These are phyloP conservation scores for Magallana gigas DNA, from an alignment of 1,140 invertebrate species.

Conservation along the genomic window DNA sequence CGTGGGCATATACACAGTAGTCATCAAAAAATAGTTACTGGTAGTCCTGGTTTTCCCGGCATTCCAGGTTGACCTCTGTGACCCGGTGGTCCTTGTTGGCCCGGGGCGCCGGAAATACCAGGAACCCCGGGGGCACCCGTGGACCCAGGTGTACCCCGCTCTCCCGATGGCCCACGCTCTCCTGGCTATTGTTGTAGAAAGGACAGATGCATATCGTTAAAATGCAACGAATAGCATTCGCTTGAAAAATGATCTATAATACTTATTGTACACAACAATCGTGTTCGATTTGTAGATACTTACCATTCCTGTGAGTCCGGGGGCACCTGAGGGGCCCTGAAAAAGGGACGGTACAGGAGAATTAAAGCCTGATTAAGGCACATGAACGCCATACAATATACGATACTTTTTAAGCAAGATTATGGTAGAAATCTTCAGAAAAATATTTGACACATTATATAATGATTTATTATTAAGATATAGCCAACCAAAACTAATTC, in stretches of 20 bases:
- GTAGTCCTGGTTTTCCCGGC: conserved; percentile 75
- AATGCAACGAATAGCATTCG: not conserved
- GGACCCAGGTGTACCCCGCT: conserved; percentile 67
- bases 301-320: conserved; percentile 70
- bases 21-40: conserved; percentile 59
- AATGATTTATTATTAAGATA: too few species aligned
- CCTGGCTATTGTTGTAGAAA: conserved; percentile 64
- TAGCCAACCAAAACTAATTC: too few species aligned
- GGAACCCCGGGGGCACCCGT: conserved; percentile 71
- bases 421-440: too few species aligned
- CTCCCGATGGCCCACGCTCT: conserved; percentile 69
- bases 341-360: conserved; percentile 35
- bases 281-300: conserved; percentile 30
- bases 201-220: not conserved
- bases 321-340: conserved; percentile 69
- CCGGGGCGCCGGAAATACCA: conserved; percentile 70
- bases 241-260: not conserved
- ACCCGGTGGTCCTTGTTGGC: conserved; percentile 68
- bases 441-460: too few species aligned
- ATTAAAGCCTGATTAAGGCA: not conserved
- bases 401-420: too few species aligned
- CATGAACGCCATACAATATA: too few species aligned
- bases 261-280: not conserved
- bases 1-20: too few species aligned
- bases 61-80: conserved; percentile 72